phyloP scores from a whole-genome alignment of 2,113 vertebrate genomes.

The Tyrannus savana region DNA sequence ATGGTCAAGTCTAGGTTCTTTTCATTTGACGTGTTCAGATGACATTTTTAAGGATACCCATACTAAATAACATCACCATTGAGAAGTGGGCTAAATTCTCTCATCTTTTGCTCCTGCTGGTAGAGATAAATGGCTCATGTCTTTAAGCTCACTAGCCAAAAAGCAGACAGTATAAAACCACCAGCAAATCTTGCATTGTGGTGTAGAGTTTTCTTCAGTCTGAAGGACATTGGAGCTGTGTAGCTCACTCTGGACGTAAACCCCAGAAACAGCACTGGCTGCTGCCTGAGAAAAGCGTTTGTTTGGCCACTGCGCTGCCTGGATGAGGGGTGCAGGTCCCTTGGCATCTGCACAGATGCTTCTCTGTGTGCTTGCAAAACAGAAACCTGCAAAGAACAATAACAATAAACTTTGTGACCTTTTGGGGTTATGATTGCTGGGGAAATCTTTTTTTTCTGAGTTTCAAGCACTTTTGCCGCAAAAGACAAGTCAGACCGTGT shows the following conservation, averaged over 20 bases:
- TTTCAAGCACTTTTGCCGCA: not conserved
- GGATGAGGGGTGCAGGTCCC: not conserved
- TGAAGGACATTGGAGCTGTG: not conserved
- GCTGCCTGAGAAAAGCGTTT: not conserved
- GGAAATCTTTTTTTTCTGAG: not conserved
- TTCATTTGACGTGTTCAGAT: not conserved
- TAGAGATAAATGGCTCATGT: not conserved
- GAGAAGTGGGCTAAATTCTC: not conserved
- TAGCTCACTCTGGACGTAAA: accelerated
- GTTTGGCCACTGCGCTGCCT: not conserved
- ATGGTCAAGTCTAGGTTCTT: not conserved
- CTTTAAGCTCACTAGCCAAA: not conserved
- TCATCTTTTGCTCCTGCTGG: not conserved
- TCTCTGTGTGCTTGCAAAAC: accelerated
- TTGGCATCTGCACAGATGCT: accelerated
- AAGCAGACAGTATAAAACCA: not conserved
- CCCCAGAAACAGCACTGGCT: not conserved
- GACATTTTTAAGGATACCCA: not conserved
- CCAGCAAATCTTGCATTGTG: not conserved
- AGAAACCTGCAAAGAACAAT: not conserved
- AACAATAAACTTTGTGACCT: not conserved
- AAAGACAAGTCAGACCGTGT: not conserved
- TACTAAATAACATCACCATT: not conserved
- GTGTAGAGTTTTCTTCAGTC: not conserved
- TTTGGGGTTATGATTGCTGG: not conserved